Base-by-base conservation (phyloP, 2,113 vertebrate genomes). In the Thunnus maccoyii region DNA sequence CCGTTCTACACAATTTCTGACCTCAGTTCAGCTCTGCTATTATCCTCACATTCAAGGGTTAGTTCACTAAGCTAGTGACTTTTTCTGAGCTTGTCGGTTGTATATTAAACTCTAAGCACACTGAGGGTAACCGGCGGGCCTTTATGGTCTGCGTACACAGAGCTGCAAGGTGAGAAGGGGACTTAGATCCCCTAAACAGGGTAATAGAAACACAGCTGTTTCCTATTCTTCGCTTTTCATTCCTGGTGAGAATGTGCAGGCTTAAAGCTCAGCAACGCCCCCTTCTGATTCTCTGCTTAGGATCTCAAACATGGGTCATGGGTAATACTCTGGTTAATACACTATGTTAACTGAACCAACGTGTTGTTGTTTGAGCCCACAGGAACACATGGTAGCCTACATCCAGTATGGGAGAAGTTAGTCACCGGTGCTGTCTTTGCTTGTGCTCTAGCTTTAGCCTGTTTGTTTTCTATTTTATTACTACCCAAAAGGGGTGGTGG, bases 91-190 rank as follows among this genome's bases (percentile, higher is more conserved):
- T 74, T 70, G 15, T 56, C 30, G 8, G 67, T 65, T 79, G 72
- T 75, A 86, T 65, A 84, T 76, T 66, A 64, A 89, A 82, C 83
- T 82, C 75, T 82, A 86, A 92, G 91, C 93, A 91, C 90, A 92
- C 84, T 27, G 81, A 83, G 83, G 85, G 70, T 50, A 67, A 56
- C 72, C 20, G 4, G 76, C 13, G n/a, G 56, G 69, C 47, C 66
- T 73, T 65, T 32, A 47, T 3, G 30, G 56, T 58, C 55, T 61
- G 66, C 41, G 2, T n/a, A 51, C 48, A 12, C 74, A 64, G 80
- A 65, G 58, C 77, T 74, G 48, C 36, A 36, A 58, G 63, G 48
- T 20, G 47, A 80, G 72, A 68, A 51, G 17, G 71, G 73, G 66
- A 62, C 54, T 78, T 3, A 2, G 61, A 72, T 78, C 68, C 86